Evolutionary conservation across 92 coral and sea anemone species (phyloP).

Genomic region (Anthopleura xanthogrammica): DNA sequence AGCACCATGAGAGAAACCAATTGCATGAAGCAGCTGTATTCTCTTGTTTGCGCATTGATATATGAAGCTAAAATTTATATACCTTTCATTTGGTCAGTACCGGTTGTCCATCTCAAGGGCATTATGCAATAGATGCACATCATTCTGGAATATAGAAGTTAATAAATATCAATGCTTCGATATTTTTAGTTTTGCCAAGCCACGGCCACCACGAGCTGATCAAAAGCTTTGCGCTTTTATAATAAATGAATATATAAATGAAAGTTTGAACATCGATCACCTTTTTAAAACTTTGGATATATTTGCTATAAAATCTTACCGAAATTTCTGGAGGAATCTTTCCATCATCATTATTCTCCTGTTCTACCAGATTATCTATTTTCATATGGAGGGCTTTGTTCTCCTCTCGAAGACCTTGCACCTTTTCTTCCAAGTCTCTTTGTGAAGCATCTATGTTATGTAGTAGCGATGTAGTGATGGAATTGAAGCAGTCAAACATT

Average conservation of each 20-base stretch:
- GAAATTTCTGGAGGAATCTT: constrained; percentile 15
- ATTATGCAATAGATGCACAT: constrained; percentile 9
- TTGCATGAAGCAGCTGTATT: no score
- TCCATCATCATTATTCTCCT: constrained; percentile 9
- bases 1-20: not conserved
- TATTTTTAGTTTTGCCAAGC: not conserved
- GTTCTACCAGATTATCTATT: not conserved
- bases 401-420: constrained; percentile 12
- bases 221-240: not conserved
- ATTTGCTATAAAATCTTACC: not conserved
- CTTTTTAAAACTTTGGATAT: not conserved
- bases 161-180: not conserved
- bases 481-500: constrained; percentile 14
- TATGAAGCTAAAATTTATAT: not conserved
- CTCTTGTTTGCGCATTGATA: not conserved
- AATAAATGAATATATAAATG: no score
- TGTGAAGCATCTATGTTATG: not conserved
- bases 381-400: not conserved
- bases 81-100: constrained; percentile 8
- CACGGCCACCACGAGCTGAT: not conserved
- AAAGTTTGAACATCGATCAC: no score
- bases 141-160: not conserved
- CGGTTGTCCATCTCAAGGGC: constrained; percentile 7
- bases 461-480: not conserved
- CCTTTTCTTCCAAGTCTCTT: constrained; percentile 1